These are phyloP conservation scores for Ibycter americanus DNA, from an alignment of 2,797 vertebrate genomes.

Conservation along the genomic window DNA sequence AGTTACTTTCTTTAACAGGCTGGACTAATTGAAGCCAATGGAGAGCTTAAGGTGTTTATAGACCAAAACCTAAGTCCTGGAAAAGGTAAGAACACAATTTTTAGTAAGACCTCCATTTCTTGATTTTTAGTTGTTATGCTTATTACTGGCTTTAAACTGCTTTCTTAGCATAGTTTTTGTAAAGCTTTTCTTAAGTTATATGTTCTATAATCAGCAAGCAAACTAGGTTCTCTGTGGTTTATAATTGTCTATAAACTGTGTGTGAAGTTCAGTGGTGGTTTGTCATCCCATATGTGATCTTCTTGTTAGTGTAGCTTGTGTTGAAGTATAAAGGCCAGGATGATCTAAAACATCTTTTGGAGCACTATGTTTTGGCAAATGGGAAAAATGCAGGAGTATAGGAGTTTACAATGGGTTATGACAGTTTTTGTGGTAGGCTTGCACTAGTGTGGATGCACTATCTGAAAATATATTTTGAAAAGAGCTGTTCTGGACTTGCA, in stretches of 20 bases:
- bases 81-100: constrained; percentile 86
- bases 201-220: neutral
- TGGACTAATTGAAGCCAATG: constrained; percentile 98
- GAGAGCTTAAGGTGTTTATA: constrained; percentile 98
- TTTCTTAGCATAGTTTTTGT: neutral
- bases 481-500: neutral
- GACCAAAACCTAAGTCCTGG: constrained; percentile 99
- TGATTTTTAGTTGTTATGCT: neutral
- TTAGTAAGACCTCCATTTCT: neutral
- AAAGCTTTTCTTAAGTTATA: neutral
- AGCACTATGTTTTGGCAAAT: neutral
- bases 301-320: neutral
- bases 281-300: neutral
- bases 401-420: neutral
- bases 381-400: neutral
- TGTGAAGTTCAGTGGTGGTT: neutral
- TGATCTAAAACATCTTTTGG: neutral
- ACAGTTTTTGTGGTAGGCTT: neutral
- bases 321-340: neutral
- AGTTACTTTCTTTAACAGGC: constrained; percentile 78
- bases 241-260: neutral
- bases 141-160: neutral
- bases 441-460: neutral
- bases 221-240: neutral
- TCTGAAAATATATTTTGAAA: neutral